These are phyloP conservation scores for Diachasma alloeum DNA, from an alignment of 1,140 invertebrate species.

Conservation along the genomic window DNA sequence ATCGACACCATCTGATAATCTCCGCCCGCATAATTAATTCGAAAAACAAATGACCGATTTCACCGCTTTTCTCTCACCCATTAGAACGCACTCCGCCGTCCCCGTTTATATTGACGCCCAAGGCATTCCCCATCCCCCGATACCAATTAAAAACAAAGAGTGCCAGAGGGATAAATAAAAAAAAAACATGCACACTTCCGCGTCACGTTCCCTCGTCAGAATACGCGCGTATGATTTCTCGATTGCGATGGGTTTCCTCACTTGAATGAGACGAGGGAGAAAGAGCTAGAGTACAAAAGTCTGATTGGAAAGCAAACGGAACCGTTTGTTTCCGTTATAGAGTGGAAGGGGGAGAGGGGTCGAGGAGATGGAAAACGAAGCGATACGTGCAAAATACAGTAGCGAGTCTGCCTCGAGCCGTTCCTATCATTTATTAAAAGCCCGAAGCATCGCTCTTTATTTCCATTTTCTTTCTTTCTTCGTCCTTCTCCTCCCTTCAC, in stretches of 20 bases:
- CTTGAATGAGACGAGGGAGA: neutral
- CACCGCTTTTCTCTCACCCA: neutral
- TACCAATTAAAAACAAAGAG: neutral
- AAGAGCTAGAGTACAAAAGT: constrained; percentile 21
- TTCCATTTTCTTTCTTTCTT: constrained; percentile 21
- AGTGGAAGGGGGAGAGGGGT: neutral
- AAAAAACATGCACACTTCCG: constrained; percentile 13
- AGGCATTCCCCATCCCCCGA: neutral
- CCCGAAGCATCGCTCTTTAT: constrained; percentile 31
- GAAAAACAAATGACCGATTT: neutral
- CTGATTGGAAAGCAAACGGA: constrained; percentile 33
- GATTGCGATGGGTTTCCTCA: constrained; percentile 18
- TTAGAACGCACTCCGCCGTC: neutral
- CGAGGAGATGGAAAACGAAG: neutral
- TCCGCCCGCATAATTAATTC: neutral
- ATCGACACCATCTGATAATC: too few species aligned
- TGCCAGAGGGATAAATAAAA: neutral
- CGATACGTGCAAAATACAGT: constrained; percentile 31
- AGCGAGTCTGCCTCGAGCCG: constrained; percentile 21
- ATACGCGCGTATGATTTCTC: constrained; percentile 22
- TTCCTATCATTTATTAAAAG: constrained; percentile 33
- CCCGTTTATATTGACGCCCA: neutral
- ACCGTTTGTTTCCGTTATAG: constrained; percentile 32
- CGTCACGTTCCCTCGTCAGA: constrained; percentile 18
- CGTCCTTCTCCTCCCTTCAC: constrained; percentile 21